phyloP scores from a whole-genome alignment of 2,888 invertebrate genomes.

The Frankliniella fusca region DNA sequence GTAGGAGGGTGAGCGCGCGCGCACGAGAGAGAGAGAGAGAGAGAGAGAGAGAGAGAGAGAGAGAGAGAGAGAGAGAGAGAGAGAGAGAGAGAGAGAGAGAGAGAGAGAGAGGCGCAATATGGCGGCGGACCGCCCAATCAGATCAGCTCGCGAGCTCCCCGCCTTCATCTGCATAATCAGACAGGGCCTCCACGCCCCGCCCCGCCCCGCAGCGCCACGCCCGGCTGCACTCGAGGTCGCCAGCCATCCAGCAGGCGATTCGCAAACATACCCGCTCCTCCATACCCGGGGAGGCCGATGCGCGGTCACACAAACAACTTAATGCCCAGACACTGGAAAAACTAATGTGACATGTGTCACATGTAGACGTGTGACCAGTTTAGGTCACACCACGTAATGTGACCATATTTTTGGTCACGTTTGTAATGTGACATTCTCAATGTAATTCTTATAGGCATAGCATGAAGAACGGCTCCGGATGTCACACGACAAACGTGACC shows the following conservation, averaged over 20 bases:
- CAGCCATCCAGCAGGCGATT: background rate
- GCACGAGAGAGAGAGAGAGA: constrained; percentile 12
- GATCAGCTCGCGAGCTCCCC: constrained; percentile 17
- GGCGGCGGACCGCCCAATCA: constrained; percentile 2
- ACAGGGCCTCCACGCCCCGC: background rate
- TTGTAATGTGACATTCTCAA: no score
- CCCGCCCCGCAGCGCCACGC: background rate
- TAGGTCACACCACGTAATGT: no score
- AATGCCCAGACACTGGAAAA: no score
- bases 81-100: background rate
- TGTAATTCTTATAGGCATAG: no score
- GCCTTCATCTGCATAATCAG: constrained; percentile 22
- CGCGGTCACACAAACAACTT: no score
- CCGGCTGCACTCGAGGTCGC: background rate
- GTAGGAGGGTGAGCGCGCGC: background rate
- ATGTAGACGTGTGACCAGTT: no score
- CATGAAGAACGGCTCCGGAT: no score
- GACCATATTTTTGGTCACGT: no score
- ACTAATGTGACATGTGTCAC: no score
- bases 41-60: constrained; percentile 28
- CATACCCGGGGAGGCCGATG: no score
- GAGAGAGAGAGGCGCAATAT: background rate
- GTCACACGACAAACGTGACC: no score
- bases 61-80: constrained; percentile 10
- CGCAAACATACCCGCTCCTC: background rate